phyloP scores from a whole-genome alignment of 2,888 invertebrate genomes.

The Zygothrica quintamaculata region DNA sequence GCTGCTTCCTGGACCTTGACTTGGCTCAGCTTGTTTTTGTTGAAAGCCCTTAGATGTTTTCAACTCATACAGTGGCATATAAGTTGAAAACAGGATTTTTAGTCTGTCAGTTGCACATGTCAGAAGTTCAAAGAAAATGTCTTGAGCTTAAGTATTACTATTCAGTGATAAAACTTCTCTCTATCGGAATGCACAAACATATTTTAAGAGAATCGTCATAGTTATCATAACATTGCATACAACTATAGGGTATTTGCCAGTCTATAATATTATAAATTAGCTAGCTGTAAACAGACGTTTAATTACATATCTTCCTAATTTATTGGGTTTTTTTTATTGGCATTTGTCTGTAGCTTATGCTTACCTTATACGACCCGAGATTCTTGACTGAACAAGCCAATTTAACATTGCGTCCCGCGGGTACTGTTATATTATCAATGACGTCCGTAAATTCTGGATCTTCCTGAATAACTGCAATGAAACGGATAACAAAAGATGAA shows the following conservation, averaged over 20 bases:
- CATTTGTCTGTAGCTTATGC: slow-evolving; percentile 23
- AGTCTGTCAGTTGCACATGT: slow-evolving; percentile 16
- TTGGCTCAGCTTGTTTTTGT: slow-evolving; percentile 31
- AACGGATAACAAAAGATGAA: slow-evolving; percentile 50
- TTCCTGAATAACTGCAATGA: slow-evolving; percentile 89
- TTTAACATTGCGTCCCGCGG: slow-evolving; percentile 85
- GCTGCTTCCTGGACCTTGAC: slow-evolving; percentile 47
- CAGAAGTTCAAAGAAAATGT: slow-evolving; percentile 9
- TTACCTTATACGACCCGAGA: slow-evolving; percentile 85
- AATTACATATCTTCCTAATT: slow-evolving; percentile 18
- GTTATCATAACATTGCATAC: too few relatives aligned
- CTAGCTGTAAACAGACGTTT: neutral
- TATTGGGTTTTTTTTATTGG: neutral
- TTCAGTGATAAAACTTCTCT: too few relatives aligned
- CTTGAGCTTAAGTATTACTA: slow-evolving; percentile 28
- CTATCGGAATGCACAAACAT: too few relatives aligned
- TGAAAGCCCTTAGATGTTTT: slow-evolving; percentile 31
- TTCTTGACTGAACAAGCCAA: slow-evolving; percentile 85
- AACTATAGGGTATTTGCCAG: slow-evolving; percentile 4
- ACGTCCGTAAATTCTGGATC: slow-evolving; percentile 96
- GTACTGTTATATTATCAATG: slow-evolving; percentile 95
- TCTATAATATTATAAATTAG: neutral
- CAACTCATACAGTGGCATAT: slow-evolving; percentile 30
- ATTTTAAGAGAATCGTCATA: too few relatives aligned
- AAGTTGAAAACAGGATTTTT: slow-evolving; percentile 26